Conservation (phyloP, 2,888 invertebrate species). For the Leptarthrus brevirostris region DNA sequence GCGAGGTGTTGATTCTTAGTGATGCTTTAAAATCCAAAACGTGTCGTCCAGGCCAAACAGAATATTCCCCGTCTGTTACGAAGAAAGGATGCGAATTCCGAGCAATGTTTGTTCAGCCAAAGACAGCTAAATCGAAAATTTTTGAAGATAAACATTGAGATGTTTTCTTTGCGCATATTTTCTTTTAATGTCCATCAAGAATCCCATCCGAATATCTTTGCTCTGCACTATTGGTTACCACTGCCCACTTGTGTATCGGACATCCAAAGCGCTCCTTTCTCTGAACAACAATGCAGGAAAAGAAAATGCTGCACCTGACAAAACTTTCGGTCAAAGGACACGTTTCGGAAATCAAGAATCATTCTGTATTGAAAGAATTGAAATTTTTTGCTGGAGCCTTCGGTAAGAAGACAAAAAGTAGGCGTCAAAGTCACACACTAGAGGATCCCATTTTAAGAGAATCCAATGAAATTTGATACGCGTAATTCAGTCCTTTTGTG, state of each 20-base stretch:
- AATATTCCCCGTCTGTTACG: neutral
- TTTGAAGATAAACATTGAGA: slow-evolving; percentile 19
- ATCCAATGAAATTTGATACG: slow-evolving; percentile 23
- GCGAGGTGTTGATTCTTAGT: neutral
- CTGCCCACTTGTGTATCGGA: neutral
- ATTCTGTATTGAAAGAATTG: neutral
- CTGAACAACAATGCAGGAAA: neutral
- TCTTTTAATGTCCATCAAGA: slow-evolving; percentile 5
- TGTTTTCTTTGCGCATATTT: slow-evolving; percentile 28
- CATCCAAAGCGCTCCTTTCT: neutral
- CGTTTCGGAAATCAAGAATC: neutral
- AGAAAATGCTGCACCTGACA: slow-evolving; percentile 22
- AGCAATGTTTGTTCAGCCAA: slow-evolving; percentile 25
- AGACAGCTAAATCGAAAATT: slow-evolving; percentile 19
- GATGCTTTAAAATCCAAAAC: neutral
- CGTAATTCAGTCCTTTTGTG: slow-evolving; percentile 17
- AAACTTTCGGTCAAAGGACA: slow-evolving; percentile 7
- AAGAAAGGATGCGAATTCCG: slow-evolving; percentile 35
- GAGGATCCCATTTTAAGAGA: neutral
- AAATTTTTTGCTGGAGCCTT: neutral
- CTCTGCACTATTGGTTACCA: slow-evolving; percentile 8
- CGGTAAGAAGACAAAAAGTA: neutral
- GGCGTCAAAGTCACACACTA: slow-evolving; percentile 36
- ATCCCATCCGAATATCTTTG: neutral
- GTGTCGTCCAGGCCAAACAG: slow-evolving; percentile 1